phyloP scores from a whole-genome alignment of 2,888 invertebrate genomes.

The Archips xylosteana region DNA sequence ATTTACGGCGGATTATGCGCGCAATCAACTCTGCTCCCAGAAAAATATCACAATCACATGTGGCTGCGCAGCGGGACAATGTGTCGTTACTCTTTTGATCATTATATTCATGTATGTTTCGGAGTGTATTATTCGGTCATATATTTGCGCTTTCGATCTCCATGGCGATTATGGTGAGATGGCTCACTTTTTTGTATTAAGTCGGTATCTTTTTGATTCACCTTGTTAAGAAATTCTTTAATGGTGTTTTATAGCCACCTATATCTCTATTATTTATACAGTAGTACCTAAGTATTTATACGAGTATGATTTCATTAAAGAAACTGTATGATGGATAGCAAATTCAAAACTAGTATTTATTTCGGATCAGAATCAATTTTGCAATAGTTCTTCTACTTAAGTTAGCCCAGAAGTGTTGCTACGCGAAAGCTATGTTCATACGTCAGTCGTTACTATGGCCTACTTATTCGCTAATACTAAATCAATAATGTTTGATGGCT shows the following conservation, averaged over 20 bases:
- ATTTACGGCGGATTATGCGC: constrained; percentile 82
- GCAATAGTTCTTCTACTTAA: no score
- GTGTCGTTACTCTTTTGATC: constrained; percentile 58
- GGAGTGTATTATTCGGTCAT: constrained; percentile 4
- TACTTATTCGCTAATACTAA: constrained; percentile 24
- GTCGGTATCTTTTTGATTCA: not conserved
- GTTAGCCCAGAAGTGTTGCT: no score
- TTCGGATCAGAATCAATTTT: no score
- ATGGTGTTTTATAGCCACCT: no score
- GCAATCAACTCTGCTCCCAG: constrained; percentile 67
- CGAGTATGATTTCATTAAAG: no score
- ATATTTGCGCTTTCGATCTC: not conserved
- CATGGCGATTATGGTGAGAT: not conserved
- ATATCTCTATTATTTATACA: no score
- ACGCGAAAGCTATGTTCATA: not conserved
- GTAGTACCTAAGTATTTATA: no score
- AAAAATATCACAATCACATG: constrained; percentile 54
- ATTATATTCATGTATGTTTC: constrained; percentile 45
- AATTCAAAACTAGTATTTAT: no score
- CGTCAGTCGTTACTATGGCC: not conserved
- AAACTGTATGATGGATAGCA: no score
- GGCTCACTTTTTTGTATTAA: not conserved
- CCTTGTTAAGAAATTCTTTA: no score
- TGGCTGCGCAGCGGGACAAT: constrained; percentile 56
- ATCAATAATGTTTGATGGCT: constrained; percentile 17